phyloP scores from a whole-genome alignment of 2,888 invertebrate species.

The Hypolimnas misippus region DNA sequence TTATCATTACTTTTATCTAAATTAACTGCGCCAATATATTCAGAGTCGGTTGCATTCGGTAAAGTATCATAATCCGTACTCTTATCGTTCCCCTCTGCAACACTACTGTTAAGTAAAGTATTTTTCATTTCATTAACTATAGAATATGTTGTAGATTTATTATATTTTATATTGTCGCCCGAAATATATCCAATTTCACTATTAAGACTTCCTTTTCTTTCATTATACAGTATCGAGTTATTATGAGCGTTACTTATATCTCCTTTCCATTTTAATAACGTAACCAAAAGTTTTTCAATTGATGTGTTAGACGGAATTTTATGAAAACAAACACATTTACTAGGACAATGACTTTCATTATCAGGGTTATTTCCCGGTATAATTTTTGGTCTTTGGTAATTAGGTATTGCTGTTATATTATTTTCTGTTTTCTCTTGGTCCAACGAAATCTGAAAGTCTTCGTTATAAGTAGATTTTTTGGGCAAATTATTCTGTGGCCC shows the following conservation, averaged over 20 bases:
- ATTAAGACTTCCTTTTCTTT: background rate
- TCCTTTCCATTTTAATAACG: constrained; percentile 48
- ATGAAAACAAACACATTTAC: constrained; percentile 63
- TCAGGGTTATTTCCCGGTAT: constrained; percentile 26
- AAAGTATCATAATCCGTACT: constrained; percentile 31
- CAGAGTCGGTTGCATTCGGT: constrained; percentile 55
- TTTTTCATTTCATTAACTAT: background rate
- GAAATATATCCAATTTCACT: background rate
- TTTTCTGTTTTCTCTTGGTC: constrained; percentile 45
- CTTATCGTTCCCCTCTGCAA: constrained; percentile 19
- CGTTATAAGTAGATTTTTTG: constrained; percentile 30
- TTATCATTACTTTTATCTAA: constrained; percentile 66
- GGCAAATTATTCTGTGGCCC: constrained; percentile 48
- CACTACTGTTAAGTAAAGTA: background rate
- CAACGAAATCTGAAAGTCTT: constrained; percentile 34
- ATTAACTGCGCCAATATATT: constrained; percentile 66
- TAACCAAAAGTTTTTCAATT: constrained; percentile 64
- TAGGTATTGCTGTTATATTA: constrained; percentile 43
- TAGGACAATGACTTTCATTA: constrained; percentile 46
- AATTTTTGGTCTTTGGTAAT: constrained; percentile 29
- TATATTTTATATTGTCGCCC: constrained; percentile 20
- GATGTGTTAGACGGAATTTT: constrained; percentile 70
- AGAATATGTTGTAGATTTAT: background rate
- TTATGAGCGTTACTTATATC: constrained; percentile 23
- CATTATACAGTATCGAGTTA: constrained; percentile 19